phyloP scores from a whole-genome alignment of 1,140 invertebrate species.

The Leguminivora glycinivorella region DNA sequence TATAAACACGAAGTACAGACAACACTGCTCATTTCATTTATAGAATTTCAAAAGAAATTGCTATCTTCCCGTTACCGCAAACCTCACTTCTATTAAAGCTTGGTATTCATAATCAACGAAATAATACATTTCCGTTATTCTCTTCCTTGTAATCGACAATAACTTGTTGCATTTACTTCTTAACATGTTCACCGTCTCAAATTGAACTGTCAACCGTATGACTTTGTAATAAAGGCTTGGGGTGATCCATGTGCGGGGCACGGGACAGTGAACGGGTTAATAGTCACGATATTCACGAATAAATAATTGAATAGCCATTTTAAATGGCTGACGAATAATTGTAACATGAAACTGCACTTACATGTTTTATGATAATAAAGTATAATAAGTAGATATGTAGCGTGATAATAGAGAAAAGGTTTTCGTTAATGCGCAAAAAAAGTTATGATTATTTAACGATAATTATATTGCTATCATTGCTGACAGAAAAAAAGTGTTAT shows the following conservation, averaged over 20 bases:
- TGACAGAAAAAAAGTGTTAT: too few species aligned
- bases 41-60: background rate
- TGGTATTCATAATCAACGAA: background rate
- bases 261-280: too few species aligned
- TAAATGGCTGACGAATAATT: background rate
- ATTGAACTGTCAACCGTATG: too few species aligned
- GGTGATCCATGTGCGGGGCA: too few species aligned
- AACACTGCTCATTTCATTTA: background rate
- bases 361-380: background rate
- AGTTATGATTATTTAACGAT: too few species aligned
- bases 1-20: background rate
- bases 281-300: background rate
- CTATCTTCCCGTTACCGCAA: background rate
- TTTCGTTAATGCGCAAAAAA: too few species aligned
- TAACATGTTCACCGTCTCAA: too few species aligned
- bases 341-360: background rate
- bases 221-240: too few species aligned
- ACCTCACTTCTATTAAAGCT: background rate
- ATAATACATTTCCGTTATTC: background rate
- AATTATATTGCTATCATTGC: too few species aligned
- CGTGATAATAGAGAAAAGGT: background rate
- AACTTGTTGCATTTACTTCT: background rate
- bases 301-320: background rate
- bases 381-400: background rate
- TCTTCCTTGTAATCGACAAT: background rate